Percentiles rank a stretch among this genome's conserved stretches.
Evolutionary conservation across 2,113 vertebrate species (phyloP).

Genomic region (Serilophus lunatus): DNA sequence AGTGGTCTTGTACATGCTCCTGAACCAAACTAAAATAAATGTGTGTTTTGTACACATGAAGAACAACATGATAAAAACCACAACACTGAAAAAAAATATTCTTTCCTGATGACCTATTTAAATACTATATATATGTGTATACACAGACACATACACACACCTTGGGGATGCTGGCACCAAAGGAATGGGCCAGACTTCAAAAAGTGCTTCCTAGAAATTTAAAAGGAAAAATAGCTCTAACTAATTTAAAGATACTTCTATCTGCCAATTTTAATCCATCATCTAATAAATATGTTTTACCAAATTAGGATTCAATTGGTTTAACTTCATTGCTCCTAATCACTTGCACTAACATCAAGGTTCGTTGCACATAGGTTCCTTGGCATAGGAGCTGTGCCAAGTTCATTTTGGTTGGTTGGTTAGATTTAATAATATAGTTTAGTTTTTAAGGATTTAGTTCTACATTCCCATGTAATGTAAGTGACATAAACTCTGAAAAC

Average conservation of each 20-base stretch:
- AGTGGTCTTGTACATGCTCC: neutral
- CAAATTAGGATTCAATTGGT: neutral
- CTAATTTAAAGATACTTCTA: neutral
- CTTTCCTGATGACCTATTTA: neutral
- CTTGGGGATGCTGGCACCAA: neutral
- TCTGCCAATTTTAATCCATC: neutral
- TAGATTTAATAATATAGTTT: neutral
- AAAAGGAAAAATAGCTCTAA: neutral
- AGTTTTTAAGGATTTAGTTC: neutral
- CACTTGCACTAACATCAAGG: neutral
- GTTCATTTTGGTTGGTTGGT: neutral
- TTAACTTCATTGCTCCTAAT: neutral
- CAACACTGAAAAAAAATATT: neutral
- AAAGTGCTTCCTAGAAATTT: neutral
- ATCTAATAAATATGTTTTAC: neutral
- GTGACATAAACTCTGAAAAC: neutral
- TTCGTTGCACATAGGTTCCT: neutral
- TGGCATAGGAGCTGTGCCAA: neutral
- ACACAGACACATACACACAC: neutral
- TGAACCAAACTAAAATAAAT: neutral
- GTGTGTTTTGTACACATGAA: neutral
- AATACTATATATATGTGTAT: neutral
- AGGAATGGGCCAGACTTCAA: neutral
- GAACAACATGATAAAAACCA: neutral
- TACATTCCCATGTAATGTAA: neutral